Evolutionary conservation across 2,888 invertebrate species (phyloP).

Genomic region (Caenorhabditis japonica): DNA sequence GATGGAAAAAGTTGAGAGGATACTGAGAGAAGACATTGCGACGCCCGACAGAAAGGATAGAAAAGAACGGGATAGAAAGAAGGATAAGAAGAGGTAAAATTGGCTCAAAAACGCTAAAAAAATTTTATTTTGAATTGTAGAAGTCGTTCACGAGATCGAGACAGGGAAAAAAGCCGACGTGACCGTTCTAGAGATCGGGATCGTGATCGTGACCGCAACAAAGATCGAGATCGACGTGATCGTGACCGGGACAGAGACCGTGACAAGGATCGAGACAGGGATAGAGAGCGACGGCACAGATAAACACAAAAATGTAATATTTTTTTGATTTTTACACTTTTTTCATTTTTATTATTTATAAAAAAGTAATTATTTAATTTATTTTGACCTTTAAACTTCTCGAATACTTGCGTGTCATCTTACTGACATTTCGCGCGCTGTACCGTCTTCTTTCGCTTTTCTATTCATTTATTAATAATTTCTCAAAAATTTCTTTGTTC

Average conservation of each 20-base stretch:
- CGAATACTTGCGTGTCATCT: too few relatives aligned
- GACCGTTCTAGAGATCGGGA: background rate
- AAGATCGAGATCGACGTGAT: slow-evolving; percentile 20
- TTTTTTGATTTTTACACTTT: too few relatives aligned
- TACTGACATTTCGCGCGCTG: too few relatives aligned
- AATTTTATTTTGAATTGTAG: slow-evolving; percentile 4
- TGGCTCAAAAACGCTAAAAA: too few relatives aligned
- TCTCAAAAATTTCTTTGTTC: too few relatives aligned
- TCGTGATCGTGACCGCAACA: slow-evolving; percentile 15
- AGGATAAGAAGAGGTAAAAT: slow-evolving; percentile 23
- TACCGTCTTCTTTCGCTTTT: too few relatives aligned
- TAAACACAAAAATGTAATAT: too few relatives aligned
- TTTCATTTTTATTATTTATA: too few relatives aligned
- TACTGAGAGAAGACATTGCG: slow-evolving; percentile 16
- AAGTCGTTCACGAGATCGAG: slow-evolving; percentile 27
- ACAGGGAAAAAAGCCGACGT: slow-evolving; percentile 8
- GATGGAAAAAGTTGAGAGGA: slow-evolving; percentile 57
- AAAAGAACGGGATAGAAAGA: slow-evolving; percentile 14
- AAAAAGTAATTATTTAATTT: too few relatives aligned
- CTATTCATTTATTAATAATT: too few relatives aligned
- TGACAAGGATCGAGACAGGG: slow-evolving; percentile 28
- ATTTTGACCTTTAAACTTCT: too few relatives aligned
- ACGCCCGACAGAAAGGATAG: slow-evolving; percentile 3
- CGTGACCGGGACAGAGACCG: slow-evolving; percentile 19
- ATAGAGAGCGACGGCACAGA: slow-evolving; percentile 17